Evolutionary conservation across 2,113 vertebrate species (phyloP), one percentile per base, ranked within the genome.

Genomic region (Telmatochromis sp.): DNA sequence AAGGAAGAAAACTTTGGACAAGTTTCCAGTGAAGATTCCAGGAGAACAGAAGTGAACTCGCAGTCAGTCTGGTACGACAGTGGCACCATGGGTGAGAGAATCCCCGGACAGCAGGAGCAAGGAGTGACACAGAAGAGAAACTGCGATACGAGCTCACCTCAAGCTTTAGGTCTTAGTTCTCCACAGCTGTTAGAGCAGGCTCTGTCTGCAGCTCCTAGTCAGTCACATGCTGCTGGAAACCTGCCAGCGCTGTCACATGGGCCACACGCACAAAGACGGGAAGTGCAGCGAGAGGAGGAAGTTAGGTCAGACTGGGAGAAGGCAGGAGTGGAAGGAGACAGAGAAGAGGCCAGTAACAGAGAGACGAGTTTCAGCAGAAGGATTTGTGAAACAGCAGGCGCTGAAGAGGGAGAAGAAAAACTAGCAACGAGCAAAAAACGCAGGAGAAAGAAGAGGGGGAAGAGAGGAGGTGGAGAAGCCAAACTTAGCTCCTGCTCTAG

Each of bases 221-320:
- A 89, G 86, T 84, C 84, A 80, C 89, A 89, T 90, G 85, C 54
- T 87, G 82, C 68, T 94, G 93, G 93, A 91, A 14, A 53, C 28
- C 68, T 63, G 93, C 92, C 93, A 94, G 81, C 42, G 7, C 84
- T 7, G 82, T 93, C 92, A 94, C 82, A 83, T 89, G 26, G 1
- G 7, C 89, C 60, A 58, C 14, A 57, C 14, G 58, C 88, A 89
- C 68, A 90, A 93, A 92, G 90, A 89, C 93, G 89, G 85, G 93
- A 95, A 71, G 47, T 73, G 45, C 92, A 40, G 58, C 90, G 28
- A 84, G 73, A 94, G 68, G 9, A 40, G 35, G 88, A 58, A 89
- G 51, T 89, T n/a, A n/a, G 7, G 42, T 87, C 89, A 84, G 33
- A n/a, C 79, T 89, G 57, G 28, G 45, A 90, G 88, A 82, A 79